A percentile compares a stretch with the other conserved stretches of the same genome.
Conservation (phyloP, 2,113 vertebrate genomes). For the Eurystomus gularis region DNA sequence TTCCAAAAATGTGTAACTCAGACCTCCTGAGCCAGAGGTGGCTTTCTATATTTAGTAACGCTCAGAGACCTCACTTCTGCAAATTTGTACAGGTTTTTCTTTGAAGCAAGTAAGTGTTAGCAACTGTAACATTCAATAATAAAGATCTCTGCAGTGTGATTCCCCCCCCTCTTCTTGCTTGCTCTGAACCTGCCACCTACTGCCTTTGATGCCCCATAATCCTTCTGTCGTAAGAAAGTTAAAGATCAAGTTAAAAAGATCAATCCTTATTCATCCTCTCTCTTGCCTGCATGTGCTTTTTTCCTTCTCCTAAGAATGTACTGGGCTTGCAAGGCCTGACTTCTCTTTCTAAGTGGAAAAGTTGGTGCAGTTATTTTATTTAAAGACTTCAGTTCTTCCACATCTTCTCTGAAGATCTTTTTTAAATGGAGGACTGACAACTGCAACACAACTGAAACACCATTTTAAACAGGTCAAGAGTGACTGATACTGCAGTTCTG, state of each 20-base stretch:
- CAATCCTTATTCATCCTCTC: not conserved
- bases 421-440: not conserved
- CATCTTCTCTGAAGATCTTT: not conserved
- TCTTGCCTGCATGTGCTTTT: not conserved
- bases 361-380: not conserved
- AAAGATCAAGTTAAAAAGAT: too few species aligned
- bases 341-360: not conserved
- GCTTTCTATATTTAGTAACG: not conserved
- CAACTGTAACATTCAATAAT: not conserved
- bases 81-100: not conserved
- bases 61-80: not conserved
- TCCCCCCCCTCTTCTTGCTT: not conserved
- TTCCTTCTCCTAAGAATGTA: not conserved
- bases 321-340: not conserved
- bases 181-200: not conserved
- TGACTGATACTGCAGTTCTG: not conserved
- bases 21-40: not conserved
- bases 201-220: not conserved
- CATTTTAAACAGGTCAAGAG: not conserved
- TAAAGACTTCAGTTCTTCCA: not conserved
- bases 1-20: not conserved
- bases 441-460: not conserved
- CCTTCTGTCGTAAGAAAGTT: not conserved
- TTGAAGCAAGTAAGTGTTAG: not conserved
- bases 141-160: not conserved